These are phyloP conservation scores for Trypoxylus dichotomus DNA, from an alignment of 1,140 invertebrate genomes.

Conservation along the genomic window DNA sequence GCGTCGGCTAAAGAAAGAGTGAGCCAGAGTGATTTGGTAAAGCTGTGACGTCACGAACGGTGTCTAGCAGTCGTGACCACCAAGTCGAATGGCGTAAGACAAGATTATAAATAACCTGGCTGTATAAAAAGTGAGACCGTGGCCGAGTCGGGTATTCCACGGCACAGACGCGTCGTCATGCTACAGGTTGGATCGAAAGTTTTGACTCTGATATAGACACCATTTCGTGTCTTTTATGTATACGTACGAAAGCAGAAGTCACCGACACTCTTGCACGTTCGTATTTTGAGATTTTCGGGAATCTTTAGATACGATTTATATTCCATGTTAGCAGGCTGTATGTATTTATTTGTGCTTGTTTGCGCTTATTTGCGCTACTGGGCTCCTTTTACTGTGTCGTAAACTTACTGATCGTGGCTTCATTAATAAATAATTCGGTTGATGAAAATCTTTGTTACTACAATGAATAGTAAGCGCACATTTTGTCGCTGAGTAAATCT, in stretches of 20 bases:
- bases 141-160: slow-evolving; percentile 13
- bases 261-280: too few relatives aligned
- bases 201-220: neutral
- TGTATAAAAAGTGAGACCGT: slow-evolving; percentile 23
- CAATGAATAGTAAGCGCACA: too few relatives aligned
- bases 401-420: too few relatives aligned
- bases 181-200: slow-evolving; percentile 17
- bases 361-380: too few relatives aligned
- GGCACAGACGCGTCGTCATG: neutral
- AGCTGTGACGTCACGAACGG: slow-evolving; percentile 14
- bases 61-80: slow-evolving; percentile 20
- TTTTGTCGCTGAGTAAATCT: too few relatives aligned
- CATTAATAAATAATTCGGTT: too few relatives aligned
- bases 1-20: neutral
- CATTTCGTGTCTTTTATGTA: neutral
- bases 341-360: too few relatives aligned
- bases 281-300: too few relatives aligned
- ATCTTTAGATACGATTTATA: too few relatives aligned
- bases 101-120: slow-evolving; percentile 18
- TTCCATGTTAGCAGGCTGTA: too few relatives aligned
- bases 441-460: too few relatives aligned
- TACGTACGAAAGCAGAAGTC: neutral
- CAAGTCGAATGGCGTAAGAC: slow-evolving; percentile 20
- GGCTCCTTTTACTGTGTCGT: too few relatives aligned
- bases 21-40: neutral